Evolutionary conservation across 2,797 vertebrate species (phyloP).

Genomic region (Sparus aurata): DNA sequence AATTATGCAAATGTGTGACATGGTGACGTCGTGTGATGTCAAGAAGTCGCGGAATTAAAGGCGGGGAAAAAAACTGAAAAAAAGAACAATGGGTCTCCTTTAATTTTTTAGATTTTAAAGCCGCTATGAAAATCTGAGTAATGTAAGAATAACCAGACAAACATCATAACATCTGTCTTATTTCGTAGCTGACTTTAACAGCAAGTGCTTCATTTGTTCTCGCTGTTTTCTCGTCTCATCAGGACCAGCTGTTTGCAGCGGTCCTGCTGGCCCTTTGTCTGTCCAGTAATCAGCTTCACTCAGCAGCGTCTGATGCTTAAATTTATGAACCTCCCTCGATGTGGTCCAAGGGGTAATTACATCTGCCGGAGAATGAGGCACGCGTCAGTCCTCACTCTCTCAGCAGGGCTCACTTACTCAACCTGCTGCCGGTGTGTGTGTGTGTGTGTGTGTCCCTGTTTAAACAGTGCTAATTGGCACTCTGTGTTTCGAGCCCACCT

Average conservation of each 20-base stretch:
- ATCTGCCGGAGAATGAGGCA: slow-evolving; percentile 57
- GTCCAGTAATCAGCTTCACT: slow-evolving; percentile 62
- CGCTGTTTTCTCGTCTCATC: slow-evolving; percentile 1
- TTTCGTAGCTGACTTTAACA: neutral
- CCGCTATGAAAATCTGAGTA: neutral
- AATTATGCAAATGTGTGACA: no score
- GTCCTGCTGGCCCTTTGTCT: slow-evolving; percentile 41
- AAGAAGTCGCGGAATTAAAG: no score
- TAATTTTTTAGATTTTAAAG: neutral
- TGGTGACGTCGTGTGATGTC: no score
- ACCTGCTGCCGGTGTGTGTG: slow-evolving; percentile 36
- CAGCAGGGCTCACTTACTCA: slow-evolving; percentile 56
- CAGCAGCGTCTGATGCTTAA: slow-evolving; percentile 57
- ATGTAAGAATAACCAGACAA: neutral
- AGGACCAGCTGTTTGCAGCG: slow-evolving; percentile 33
- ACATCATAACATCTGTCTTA: neutral
- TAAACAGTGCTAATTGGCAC: slow-evolving; percentile 75
- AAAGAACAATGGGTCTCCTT: no score
- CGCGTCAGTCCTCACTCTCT: slow-evolving; percentile 53
- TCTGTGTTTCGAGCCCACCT: slow-evolving; percentile 64
- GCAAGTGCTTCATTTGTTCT: slow-evolving; percentile 2
- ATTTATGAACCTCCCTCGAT: slow-evolving; percentile 55
- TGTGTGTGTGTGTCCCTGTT: slow-evolving; percentile 44
- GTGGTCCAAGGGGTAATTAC: slow-evolving; percentile 74
- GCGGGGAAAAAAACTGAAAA: no score